Evolutionary conservation across 1,140 invertebrate species (phyloP).

Genomic region (Sminthurides bifidus): DNA sequence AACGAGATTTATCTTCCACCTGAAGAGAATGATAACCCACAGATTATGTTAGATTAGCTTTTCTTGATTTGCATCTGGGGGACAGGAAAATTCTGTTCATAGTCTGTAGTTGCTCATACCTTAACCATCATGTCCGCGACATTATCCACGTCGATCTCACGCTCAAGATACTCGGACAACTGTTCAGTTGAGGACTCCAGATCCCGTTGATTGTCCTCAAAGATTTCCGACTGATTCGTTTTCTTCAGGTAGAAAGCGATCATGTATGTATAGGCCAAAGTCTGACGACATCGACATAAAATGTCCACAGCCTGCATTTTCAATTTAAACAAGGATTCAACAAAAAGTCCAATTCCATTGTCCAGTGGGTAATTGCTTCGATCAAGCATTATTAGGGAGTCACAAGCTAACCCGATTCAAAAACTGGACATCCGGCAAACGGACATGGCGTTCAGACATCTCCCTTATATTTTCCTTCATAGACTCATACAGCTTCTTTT

Average conservation of each 20-base stretch:
- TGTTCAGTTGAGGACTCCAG: slow-evolving; percentile 48
- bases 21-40: not conserved
- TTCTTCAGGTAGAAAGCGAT: slow-evolving; percentile 60
- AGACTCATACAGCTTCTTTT: slow-evolving; percentile 43
- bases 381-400: too few species aligned
- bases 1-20: slow-evolving; percentile 41
- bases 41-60: too few species aligned
- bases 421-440: slow-evolving; percentile 77
- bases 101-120: too few species aligned
- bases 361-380: not conserved
- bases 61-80: too few species aligned
- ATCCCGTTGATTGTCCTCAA: slow-evolving; percentile 62
- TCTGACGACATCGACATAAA: slow-evolving; percentile 53
- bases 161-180: slow-evolving; percentile 3
- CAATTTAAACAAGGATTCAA: not conserved
- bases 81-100: too few species aligned
- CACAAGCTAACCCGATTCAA: slow-evolving; percentile 46
- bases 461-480: slow-evolving; percentile 49
- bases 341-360: not conserved
- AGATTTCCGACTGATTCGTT: slow-evolving; percentile 58
- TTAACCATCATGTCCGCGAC: too few species aligned
- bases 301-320: slow-evolving; percentile 54
- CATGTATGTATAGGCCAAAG: slow-evolving; percentile 61
- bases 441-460: slow-evolving; percentile 79
- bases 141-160: not conserved